Percentiles rank a stretch among this genome's conserved stretches.
These are phyloP conservation scores for Drosophila baimaii DNA, from an alignment of 1,140 invertebrate genomes.

Conservation along the genomic window DNA sequence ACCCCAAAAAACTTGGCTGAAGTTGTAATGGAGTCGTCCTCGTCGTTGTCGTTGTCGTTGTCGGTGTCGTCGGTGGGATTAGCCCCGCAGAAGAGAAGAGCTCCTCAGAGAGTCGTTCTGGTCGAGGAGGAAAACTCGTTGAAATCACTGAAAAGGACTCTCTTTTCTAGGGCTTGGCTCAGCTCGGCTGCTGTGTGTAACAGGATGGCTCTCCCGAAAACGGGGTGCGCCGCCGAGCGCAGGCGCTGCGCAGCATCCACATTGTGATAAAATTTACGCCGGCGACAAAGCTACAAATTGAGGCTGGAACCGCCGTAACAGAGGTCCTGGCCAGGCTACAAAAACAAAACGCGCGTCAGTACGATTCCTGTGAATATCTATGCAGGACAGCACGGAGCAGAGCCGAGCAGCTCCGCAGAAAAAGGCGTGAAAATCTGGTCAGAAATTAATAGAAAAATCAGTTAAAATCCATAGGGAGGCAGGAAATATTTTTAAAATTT, in stretches of 20 bases:
- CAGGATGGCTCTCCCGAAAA: conserved; percentile 53
- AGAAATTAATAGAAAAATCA: background rate
- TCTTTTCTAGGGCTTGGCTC: conserved; percentile 64
- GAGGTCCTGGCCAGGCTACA: conserved; percentile 72
- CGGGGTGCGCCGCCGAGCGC: conserved; percentile 60
- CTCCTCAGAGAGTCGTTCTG: conserved; percentile 13
- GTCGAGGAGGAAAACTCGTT: background rate
- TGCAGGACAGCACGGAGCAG: conserved; percentile 77
- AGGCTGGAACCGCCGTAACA: conserved; percentile 18
- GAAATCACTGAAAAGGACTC: conserved; percentile 4
- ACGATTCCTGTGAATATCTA: conserved; percentile 81
- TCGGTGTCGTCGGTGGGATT: conserved; percentile 50
- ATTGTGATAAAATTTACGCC: conserved; percentile 4
- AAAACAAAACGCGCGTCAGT: conserved; percentile 78
- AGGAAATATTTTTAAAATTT: conserved; percentile 1
- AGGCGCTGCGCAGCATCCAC: conserved; percentile 72
- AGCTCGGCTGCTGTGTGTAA: conserved; percentile 40
- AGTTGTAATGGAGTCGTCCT: conserved; percentile 63
- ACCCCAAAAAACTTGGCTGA: conserved; percentile 23
- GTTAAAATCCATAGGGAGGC: background rate
- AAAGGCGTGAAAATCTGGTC: conserved; percentile 22
- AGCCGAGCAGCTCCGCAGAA: conserved; percentile 15
- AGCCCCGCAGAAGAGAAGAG: conserved; percentile 55
- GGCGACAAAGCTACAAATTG: conserved; percentile 70
- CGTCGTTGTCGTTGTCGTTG: too few relatives aligned